These are phyloP conservation scores for Arizona elegans DNA, from an alignment of 2,113 vertebrate species.

Conservation along the genomic window DNA sequence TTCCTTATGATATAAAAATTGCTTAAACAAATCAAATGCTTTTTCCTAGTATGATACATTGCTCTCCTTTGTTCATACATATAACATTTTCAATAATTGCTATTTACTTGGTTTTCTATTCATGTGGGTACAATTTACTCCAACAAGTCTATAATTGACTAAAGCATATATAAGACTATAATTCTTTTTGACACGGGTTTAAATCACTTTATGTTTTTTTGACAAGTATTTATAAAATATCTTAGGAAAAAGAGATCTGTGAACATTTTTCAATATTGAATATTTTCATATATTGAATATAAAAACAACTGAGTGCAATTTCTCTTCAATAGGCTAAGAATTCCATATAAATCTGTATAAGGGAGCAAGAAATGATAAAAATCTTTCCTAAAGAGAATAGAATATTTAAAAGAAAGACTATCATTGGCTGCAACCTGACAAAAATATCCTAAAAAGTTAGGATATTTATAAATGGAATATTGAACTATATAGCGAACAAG, in stretches of 20 bases:
- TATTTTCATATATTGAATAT: not conserved
- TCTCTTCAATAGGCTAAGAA: not conserved
- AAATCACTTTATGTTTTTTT: rapidly evolving
- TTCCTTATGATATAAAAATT: conserved; percentile 47
- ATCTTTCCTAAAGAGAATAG: not conserved
- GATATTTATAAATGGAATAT: not conserved
- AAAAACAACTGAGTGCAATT: not conserved
- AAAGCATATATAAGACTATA: conserved; percentile 13
- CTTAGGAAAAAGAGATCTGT: not conserved
- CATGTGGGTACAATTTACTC: conserved; percentile 18
- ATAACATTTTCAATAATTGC: conserved; percentile 41
- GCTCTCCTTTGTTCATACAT: conserved; percentile 28
- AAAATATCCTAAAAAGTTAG: not conserved
- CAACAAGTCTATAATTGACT: conserved; percentile 10
- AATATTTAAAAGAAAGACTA: not conserved
- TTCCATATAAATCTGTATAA: not conserved
- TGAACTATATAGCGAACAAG: not conserved
- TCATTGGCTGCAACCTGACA: not conserved
- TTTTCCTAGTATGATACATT: conserved; percentile 26
- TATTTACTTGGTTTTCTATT: conserved; percentile 34
- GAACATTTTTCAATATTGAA: not conserved
- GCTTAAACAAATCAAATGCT: conserved; percentile 48
- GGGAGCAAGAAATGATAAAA: not conserved
- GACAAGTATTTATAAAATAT: not conserved
- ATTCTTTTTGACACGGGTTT: not conserved